Conservation (phyloP, 2,888 invertebrate species). For the Eustalomyia histrio region DNA sequence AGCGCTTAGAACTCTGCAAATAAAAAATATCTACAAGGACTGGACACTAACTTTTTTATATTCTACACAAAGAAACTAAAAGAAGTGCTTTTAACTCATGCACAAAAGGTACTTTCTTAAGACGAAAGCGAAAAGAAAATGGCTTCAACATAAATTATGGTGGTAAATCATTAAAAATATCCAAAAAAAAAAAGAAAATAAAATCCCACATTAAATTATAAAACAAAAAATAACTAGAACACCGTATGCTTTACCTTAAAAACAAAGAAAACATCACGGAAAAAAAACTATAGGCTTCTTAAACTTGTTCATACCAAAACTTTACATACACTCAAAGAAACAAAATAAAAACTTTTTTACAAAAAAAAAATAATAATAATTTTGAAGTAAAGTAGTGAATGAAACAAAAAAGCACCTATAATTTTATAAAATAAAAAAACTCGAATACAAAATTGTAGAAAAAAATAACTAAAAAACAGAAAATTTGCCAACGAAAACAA, state of each 20-base stretch:
- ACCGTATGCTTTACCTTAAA: slow-evolving; percentile 69
- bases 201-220: slow-evolving; percentile 41
- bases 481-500: slow-evolving; percentile 63
- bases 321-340: slow-evolving; percentile 43
- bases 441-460: slow-evolving; percentile 33
- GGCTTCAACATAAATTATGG: slow-evolving; percentile 30
- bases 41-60: slow-evolving; percentile 35
- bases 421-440: slow-evolving; percentile 39
- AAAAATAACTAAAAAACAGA: slow-evolving; percentile 49
- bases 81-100: slow-evolving; percentile 14
- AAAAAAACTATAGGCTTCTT: slow-evolving; percentile 46
- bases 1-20: slow-evolving; percentile 67
- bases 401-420: slow-evolving; percentile 52
- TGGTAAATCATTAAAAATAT: slow-evolving; percentile 54
- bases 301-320: slow-evolving; percentile 24
- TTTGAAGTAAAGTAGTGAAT: slow-evolving; percentile 48
- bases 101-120: slow-evolving; percentile 18
- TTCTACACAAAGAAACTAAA: slow-evolving; percentile 12
- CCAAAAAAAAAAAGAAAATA: slow-evolving; percentile 35
- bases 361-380: slow-evolving; percentile 19
- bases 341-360: slow-evolving; percentile 24
- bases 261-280: slow-evolving; percentile 65
- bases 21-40: slow-evolving; percentile 46
- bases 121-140: slow-evolving; percentile 2
- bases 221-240: slow-evolving; percentile 70